These are phyloP conservation scores for Paraplagusia blochii DNA, from an alignment of 2,113 vertebrate genomes.

Conservation along the genomic window DNA sequence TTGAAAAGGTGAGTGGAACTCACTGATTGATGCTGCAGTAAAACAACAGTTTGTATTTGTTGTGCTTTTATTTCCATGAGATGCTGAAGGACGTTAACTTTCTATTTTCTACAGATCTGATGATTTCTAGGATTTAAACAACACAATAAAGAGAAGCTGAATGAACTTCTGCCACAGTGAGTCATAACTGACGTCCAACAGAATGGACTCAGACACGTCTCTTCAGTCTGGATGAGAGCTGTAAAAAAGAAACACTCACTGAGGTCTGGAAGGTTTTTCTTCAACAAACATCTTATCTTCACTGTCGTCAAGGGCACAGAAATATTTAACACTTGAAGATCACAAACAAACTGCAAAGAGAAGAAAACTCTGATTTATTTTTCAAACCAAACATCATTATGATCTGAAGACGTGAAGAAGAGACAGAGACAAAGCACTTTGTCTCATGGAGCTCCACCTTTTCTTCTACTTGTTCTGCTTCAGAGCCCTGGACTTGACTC, in stretches of 20 bases:
- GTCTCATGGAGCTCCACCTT: conserved; percentile 8
- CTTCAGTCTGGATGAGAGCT: not conserved
- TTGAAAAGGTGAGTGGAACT: too few species aligned
- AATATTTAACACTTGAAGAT: too few species aligned
- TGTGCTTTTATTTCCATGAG: too few species aligned
- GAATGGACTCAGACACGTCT: conserved; percentile 1
- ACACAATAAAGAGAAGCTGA: not conserved
- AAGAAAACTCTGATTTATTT: not conserved
- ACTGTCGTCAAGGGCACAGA: not conserved
- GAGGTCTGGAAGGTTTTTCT: too few species aligned
- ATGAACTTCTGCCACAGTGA: not conserved
- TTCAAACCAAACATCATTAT: not conserved
- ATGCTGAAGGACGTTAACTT: not conserved
- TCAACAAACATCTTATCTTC: not conserved
- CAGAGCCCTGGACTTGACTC: conserved; percentile 20
- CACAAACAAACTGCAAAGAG: conserved; percentile 9
- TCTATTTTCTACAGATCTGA: conserved; percentile 49
- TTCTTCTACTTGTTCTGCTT: conserved; percentile 22
- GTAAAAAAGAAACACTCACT: too few species aligned
- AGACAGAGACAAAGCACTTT: not conserved
- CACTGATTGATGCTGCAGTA: too few species aligned
- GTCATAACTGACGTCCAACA: not conserved
- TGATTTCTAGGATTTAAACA: conserved; percentile 56
- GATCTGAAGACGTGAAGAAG: too few species aligned
- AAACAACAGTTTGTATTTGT: too few species aligned